Conservation (phyloP, 1,140 invertebrate species). For the Mya arenaria region DNA sequence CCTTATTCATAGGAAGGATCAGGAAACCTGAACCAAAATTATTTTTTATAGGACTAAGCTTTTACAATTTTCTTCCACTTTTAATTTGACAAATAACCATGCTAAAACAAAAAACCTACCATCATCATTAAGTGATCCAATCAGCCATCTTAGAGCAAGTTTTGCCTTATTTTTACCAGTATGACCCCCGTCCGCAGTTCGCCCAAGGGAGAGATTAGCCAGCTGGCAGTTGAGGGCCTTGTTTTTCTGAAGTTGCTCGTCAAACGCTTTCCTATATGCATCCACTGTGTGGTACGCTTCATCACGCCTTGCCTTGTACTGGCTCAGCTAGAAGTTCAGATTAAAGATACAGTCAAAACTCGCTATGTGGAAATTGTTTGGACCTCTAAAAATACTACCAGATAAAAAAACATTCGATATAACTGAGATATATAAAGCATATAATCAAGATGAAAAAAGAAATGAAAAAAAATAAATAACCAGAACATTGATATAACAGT, state of each 20-base stretch:
- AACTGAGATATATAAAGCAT: too few species aligned
- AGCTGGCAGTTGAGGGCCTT: constrained; percentile 66
- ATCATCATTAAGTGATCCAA: constrained; percentile 51
- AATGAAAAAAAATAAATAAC: too few species aligned
- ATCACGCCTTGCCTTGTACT: constrained; percentile 66
- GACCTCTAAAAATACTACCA: too few species aligned
- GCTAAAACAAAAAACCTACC: neutral
- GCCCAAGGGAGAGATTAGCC: constrained; percentile 56
- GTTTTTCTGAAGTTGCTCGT: constrained; percentile 75
- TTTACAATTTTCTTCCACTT: too few species aligned
- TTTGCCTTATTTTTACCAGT: neutral
- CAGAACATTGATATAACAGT: too few species aligned
- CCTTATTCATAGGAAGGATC: too few species aligned
- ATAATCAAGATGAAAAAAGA: too few species aligned
- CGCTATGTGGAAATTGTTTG: too few species aligned
- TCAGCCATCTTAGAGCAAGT: constrained; percentile 44
- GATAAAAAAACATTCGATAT: too few species aligned
- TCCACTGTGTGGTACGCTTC: constrained; percentile 75
- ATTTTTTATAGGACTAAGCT: too few species aligned
- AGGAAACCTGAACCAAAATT: too few species aligned
- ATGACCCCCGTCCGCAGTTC: neutral
- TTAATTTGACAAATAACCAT: neutral
- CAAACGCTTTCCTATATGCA: constrained; percentile 77
- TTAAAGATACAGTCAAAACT: too few species aligned
- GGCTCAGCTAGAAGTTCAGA: constrained; percentile 64